These are phyloP conservation scores for Falco cherrug DNA, from an alignment of 2,797 vertebrate species.

Conservation along the genomic window DNA sequence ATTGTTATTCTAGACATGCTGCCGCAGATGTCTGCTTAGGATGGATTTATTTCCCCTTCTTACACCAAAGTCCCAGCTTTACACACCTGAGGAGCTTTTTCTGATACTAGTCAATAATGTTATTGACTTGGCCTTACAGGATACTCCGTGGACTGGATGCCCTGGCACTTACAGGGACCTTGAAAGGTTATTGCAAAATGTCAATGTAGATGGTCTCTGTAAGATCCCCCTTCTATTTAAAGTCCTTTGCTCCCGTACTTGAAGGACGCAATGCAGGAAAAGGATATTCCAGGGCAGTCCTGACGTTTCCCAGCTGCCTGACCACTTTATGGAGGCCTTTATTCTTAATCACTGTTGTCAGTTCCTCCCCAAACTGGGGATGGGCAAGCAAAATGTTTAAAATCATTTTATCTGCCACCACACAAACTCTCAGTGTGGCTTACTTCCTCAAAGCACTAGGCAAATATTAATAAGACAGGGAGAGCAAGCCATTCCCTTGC, in stretches of 20 bases:
- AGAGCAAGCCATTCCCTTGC: neutral
- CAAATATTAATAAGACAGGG: neutral
- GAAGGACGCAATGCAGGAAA: neutral
- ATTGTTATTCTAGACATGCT: neutral
- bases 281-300: neutral
- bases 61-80: neutral
- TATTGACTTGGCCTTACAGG: neutral
- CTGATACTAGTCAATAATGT: neutral
- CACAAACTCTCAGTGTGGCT: neutral
- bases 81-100: neutral
- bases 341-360: neutral
- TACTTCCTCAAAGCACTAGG: neutral
- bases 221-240: neutral
- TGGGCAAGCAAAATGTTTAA: neutral
- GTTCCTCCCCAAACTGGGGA: neutral
- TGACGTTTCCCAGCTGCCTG: neutral
- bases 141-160: neutral
- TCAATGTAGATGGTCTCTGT: neutral
- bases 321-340: neutral
- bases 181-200: neutral
- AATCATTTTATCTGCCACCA: neutral
- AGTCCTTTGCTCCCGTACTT: neutral
- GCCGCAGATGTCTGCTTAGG: neutral
- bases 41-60: constrained; percentile 22
- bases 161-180: neutral